A percentile compares a stretch with the other conserved stretches of the same genome.
Evolutionary conservation across 2,888 invertebrate genomes (phyloP).

Genomic region (Tiliacea citrago): DNA sequence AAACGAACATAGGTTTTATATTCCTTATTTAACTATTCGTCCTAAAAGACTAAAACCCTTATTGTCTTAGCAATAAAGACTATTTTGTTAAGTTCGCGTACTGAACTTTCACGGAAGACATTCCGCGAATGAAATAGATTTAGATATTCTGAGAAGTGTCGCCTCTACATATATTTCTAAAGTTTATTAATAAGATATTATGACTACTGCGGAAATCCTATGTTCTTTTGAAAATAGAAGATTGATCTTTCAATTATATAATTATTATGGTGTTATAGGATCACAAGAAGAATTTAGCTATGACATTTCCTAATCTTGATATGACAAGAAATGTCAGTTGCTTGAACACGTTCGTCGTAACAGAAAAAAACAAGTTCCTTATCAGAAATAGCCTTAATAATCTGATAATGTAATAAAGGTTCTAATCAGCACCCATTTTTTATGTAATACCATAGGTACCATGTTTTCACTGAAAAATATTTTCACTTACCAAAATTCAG

Average conservation of each 20-base stretch:
- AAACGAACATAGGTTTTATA: conserved; percentile 66
- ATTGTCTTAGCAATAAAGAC: conserved; percentile 25
- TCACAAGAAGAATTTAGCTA: not conserved
- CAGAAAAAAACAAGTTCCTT: not conserved
- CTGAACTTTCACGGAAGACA: conserved; percentile 78
- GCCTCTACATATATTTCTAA: conserved; percentile 63
- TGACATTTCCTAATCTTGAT: conserved; percentile 8
- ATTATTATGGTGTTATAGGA: conserved; percentile 6
- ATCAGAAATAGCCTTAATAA: not conserved
- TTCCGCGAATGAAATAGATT: conserved; percentile 74
- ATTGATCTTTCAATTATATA: conserved; percentile 34
- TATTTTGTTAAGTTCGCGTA: conserved; percentile 47
- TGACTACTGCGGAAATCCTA: conserved; percentile 50
- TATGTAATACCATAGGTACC: too few relatives aligned
- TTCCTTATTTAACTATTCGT: conserved; percentile 63
- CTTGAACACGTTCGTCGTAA: not conserved
- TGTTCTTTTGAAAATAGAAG: conserved; percentile 42
- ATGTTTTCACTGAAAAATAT: conserved; percentile 1
- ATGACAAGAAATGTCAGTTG: not conserved
- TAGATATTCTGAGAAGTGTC: conserved; percentile 80
- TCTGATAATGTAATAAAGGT: conserved; percentile 15
- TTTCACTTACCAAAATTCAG: not conserved
- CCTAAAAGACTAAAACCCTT: conserved; percentile 24
- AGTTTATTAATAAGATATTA: conserved; percentile 63
- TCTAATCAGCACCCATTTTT: conserved; percentile 12